Evolutionary conservation across 2,888 invertebrate genomes (phyloP), one percentile per base, ranked within the genome.

Genomic region (Tachina grossa): DNA sequence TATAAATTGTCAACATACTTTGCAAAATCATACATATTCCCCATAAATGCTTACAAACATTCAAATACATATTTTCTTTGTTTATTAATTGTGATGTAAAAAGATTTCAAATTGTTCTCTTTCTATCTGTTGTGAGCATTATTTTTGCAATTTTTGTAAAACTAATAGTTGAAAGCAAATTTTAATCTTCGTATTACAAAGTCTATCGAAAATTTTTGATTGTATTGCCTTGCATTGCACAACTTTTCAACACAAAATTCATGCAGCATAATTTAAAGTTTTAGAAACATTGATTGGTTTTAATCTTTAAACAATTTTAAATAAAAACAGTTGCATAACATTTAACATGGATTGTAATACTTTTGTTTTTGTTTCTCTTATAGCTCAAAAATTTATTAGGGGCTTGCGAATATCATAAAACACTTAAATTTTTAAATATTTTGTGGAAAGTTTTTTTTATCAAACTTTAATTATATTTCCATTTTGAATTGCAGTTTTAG

Each of bases 11-110:
- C 66, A 61, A 63, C 57, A 63, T 63, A 47, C 53, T 55, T 16
- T 45, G 19, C 45, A 65, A 49, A 43, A 47, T 16, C 19, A 72
- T 16, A 63, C 39, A 9, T 6, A 31, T 31, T 31, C 31, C 6
- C 31, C 31, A 6, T 31, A 6, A 31, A 31, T 31, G 31, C 39
- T 14, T 14, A 68, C 61, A 59, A 5, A 16, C 19, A 61, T 31
- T 8, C 49, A 63, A 11, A 47, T 51, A 13, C 4, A 61, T 22
- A 59, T 66, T 83, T 43, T 77, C 31, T 45, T 22, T 83, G 49
- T 76, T 66, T 71, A 72, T 59, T 77, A 83, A 77, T 72, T 77
- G 57, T 72, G 57, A 43, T 77, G 57, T 72, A 72, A 57, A 83
- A 59, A 66, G 49, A 65, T 76, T 66, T 76, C 10, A 57, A 72